Base-by-base conservation (phyloP, 1,140 invertebrate genomes). In the Apis dorsata region DNA sequence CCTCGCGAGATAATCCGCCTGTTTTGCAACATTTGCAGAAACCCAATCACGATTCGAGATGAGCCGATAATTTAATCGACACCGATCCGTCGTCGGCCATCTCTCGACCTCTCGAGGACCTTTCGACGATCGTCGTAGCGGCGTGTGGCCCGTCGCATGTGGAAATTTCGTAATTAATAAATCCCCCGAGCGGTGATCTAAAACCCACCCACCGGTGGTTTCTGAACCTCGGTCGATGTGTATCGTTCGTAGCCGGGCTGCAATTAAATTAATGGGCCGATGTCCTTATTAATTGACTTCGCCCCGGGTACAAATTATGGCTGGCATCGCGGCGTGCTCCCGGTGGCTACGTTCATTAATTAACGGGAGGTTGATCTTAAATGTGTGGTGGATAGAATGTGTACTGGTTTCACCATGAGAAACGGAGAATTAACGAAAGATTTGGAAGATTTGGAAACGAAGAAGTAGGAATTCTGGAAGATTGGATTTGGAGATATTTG, bases 201-300 rank as follows among this genome's bases (percentile, higher is more conserved):
- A 24, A 55, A n/a, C 24, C 24, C n/a, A 7, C 34, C 34, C 4
- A 7, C 5, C 4, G 5, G 0, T 0, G 34, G 4, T 44, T 44
- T 44, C 34, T 7, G 34, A 7, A 44, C 10, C n/a, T n/a, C 11
- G 11, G 8, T 66, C 75, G 51, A 57, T 75, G 65, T 55, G 49
- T 81, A 68, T 65, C 77, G 70, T 24, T 59, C 34, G 34, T 44
- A 7, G 34, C 63, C 19, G 55, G 28, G 75, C 53, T 66, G 84
- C 86, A 90, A 91, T 91, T 90, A 88, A 90, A 91, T 91, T 90
- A 90, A 90, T 90, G 86, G 60, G 74, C 73, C 70, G 81, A 87
- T 90, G 88, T 90, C 88, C 90, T 90, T 91, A 91, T 91, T 91
- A 91, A 91, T 91, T 90, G 90, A 91, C 86, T 83, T 90, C 73